A percentile compares a stretch with the other conserved stretches of the same genome.
Evolutionary conservation across 1,140 invertebrate species (phyloP).

Genomic region (Drosophila obscura): DNA sequence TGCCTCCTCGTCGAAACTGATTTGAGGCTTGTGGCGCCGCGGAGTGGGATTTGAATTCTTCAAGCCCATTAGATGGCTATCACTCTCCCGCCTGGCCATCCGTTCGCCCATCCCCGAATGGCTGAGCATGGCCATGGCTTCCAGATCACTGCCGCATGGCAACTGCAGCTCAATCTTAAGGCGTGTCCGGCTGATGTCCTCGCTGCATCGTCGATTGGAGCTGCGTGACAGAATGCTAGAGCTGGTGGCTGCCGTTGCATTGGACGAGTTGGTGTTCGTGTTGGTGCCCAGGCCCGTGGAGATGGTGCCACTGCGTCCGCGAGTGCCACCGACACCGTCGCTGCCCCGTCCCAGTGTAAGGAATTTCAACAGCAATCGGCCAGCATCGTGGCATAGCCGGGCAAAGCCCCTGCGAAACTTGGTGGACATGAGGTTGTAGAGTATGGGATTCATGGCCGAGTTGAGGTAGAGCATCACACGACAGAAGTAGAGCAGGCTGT

Average conservation of each 20-base stretch:
- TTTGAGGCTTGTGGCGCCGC: slow-evolving; percentile 61
- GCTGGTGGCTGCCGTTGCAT: slow-evolving; percentile 62
- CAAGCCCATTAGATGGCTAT: slow-evolving; percentile 40
- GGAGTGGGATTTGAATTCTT: slow-evolving; percentile 25
- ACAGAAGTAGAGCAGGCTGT: slow-evolving; percentile 93
- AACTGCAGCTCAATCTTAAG: slow-evolving; percentile 77
- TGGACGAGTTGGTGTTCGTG: slow-evolving; percentile 69
- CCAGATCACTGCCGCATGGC: slow-evolving; percentile 67
- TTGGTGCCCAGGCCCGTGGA: slow-evolving; percentile 62
- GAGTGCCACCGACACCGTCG: slow-evolving; percentile 15
- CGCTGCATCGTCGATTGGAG: slow-evolving; percentile 75
- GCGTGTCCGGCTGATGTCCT: slow-evolving; percentile 68
- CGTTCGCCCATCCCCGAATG: slow-evolving; percentile 36
- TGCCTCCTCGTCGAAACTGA: slow-evolving; percentile 73
- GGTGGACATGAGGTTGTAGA: slow-evolving; percentile 96
- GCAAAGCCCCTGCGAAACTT: slow-evolving; percentile 94
- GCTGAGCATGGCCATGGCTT: slow-evolving; percentile 77
- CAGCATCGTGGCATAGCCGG: slow-evolving; percentile 85
- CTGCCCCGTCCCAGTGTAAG: slow-evolving; percentile 52
- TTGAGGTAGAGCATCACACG: slow-evolving; percentile 95
- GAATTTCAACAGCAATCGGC: slow-evolving; percentile 60
- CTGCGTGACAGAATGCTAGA: slow-evolving; percentile 75
- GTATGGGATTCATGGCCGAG: slow-evolving; percentile 94
- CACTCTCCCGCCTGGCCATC: slow-evolving; percentile 47
- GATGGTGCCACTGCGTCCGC: slow-evolving; percentile 58